Percentiles rank a stretch among this genome's conserved stretches.
Evolutionary conservation across 2,113 vertebrate genomes (phyloP).

Genomic region (Struthidea cinerea): DNA sequence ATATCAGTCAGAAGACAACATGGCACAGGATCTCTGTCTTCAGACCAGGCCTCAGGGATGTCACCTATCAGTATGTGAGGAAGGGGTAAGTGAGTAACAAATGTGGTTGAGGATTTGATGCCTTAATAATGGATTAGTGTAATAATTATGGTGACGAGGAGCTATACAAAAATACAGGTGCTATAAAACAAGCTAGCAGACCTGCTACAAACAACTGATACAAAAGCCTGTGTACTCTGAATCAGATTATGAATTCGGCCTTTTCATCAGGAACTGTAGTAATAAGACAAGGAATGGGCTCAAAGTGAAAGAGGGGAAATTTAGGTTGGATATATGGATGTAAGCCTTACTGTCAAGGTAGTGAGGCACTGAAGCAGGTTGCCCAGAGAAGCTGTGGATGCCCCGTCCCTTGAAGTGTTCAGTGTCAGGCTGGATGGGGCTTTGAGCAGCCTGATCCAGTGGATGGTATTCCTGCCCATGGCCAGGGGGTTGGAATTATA

Average conservation of each 20-base stretch:
- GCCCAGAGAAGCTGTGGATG: neutral
- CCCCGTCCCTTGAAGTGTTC: neutral
- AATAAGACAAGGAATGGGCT: neutral
- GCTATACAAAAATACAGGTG: neutral
- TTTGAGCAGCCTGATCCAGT: neutral
- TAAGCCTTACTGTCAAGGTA: neutral
- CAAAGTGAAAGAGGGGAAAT: neutral
- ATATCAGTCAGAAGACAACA: conserved; percentile 93
- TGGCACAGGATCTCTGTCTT: conserved; percentile 97
- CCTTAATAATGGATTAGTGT: neutral
- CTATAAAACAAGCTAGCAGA: neutral
- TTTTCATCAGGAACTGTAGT: neutral
- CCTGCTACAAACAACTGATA: neutral
- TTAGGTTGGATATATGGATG: neutral
- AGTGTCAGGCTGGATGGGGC: neutral
- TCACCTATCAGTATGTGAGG: conserved; percentile 93
- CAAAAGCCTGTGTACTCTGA: neutral
- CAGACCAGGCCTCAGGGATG: conserved; percentile 90
- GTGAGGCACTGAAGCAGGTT: neutral
- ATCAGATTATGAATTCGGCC: neutral
- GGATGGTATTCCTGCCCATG: neutral
- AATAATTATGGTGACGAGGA: neutral
- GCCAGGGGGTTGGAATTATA: neutral
- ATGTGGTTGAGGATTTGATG: neutral
- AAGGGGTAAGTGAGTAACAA: conserved; percentile 83